phyloP scores from a whole-genome alignment of 2,888 invertebrate species.

The Abrostola tripartita region DNA sequence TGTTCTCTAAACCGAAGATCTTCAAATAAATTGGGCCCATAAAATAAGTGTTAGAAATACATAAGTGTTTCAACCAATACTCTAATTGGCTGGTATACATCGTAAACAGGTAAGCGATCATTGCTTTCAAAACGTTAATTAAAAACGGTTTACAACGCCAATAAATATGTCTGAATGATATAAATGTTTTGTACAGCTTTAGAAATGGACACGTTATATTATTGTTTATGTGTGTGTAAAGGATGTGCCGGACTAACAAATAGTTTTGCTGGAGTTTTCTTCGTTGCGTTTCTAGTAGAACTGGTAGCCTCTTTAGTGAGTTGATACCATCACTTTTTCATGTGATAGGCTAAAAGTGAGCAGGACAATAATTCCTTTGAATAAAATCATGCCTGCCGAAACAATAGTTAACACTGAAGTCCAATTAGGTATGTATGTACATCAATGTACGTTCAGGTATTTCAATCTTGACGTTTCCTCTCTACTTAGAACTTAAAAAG shows the following conservation, averaged over 20 bases:
- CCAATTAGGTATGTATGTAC: too few species aligned
- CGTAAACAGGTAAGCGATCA: constrained; percentile 68
- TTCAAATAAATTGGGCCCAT: constrained; percentile 24
- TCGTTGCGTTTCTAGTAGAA: background rate
- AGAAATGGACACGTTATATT: constrained; percentile 57
- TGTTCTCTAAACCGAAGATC: background rate
- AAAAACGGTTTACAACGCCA: constrained; percentile 82
- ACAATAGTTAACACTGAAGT: too few species aligned
- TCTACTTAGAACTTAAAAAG: too few species aligned
- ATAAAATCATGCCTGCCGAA: too few species aligned
- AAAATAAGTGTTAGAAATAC: constrained; percentile 31
- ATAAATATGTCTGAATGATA: constrained; percentile 81
- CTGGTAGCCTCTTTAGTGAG: too few species aligned
- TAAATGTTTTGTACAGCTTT: constrained; percentile 60
- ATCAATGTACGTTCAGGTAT: too few species aligned
- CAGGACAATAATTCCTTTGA: too few species aligned
- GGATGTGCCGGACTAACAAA: background rate
- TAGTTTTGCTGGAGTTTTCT: background rate
- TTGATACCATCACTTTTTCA: too few species aligned
- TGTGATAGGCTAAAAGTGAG: too few species aligned
- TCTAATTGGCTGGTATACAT: constrained; percentile 60
- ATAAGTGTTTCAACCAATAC: constrained; percentile 34
- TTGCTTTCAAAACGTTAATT: constrained; percentile 84
- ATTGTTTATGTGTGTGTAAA: constrained; percentile 13
- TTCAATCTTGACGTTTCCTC: too few species aligned